Evolutionary conservation across 2,888 invertebrate genomes (phyloP), one percentile per base, ranked within the genome.

Genomic region (Iphiclides podalirius): DNA sequence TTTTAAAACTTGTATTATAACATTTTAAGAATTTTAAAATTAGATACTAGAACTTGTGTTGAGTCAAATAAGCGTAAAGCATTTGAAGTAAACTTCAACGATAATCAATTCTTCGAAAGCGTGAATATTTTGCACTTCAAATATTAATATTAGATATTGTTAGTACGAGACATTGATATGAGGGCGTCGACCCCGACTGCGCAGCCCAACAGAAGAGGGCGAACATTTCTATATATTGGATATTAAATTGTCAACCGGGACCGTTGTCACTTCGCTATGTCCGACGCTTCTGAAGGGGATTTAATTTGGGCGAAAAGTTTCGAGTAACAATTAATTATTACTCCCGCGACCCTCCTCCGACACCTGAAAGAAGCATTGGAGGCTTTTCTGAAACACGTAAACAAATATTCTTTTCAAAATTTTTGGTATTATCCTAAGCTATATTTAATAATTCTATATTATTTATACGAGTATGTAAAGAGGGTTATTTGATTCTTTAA

Each of bases 211-310:
- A 52, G 43, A 40, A 54, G 52, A 59, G 61, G 55, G 60, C 63
- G 70, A 52, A 79, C 75, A 67, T 75, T 77, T 79, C 78, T 72
- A 79, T 78, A 72, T 69, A 60, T 67, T 66, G 67, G 73, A 84
- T 86, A 87, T 87, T 86, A 87, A 85, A 86, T 84, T 85, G 87
- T 87, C 87, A 81, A 66, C 67, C 68, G 69, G 66, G 76, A 82
- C 81, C 82, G 77, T 76, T 73, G 77, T 78, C 77, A 76, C 64
- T 64, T 63, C 67, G 58, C 51, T 54, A 63, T 62, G 66, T 63
- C 67, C 62, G 63, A 68, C 69, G 68, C 75, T 75, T 78, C 78
- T 74, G 71, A 76, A 82, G 79, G 81, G 85, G 79, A 79, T 85
- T 85, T 82, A 82, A 85, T 85, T 81, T 81, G 77, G 76, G 67